phyloP scores from a whole-genome alignment of 35 echinoderm and acorn worm species.

The Ophioderma brevispina region DNA sequence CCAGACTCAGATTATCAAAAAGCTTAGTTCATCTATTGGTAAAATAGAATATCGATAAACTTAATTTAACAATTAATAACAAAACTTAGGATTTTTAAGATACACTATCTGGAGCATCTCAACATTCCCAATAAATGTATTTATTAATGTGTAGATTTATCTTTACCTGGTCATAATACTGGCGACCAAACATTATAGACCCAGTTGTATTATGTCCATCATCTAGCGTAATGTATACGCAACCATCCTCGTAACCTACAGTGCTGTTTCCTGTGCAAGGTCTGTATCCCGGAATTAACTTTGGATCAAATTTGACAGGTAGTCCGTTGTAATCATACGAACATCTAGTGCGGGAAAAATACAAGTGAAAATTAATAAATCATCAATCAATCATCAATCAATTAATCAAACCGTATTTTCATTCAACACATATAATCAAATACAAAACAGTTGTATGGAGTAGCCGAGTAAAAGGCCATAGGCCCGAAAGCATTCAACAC shows the following conservation, averaged over 20 bases:
- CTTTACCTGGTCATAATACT: slow-evolving; percentile 26
- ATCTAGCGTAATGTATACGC: slow-evolving; percentile 5
- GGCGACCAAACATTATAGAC: slow-evolving; percentile 17
- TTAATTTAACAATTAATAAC: no score
- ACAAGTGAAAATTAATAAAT: background rate
- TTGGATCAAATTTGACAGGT: slow-evolving; percentile 2
- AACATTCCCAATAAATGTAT: no score
- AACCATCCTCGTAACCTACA: slow-evolving; percentile 45
- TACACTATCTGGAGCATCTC: no score
- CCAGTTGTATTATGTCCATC: background rate
- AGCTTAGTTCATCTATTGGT: no score
- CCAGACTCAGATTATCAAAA: no score
- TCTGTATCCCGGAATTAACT: slow-evolving; percentile 9
- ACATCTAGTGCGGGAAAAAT: background rate
- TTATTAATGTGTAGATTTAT: no score
- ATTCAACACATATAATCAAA: background rate
- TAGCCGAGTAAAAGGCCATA: no score
- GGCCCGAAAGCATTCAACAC: no score
- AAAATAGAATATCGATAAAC: no score
- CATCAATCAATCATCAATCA: no score
- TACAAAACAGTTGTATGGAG: background rate
- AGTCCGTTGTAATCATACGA: slow-evolving; percentile 28
- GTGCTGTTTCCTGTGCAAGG: slow-evolving; percentile 3
- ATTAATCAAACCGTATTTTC: no score
- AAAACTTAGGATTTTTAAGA: no score